Percentiles rank a stretch among this genome's conserved stretches.
Evolutionary conservation across 2,113 vertebrate species (phyloP).

Genomic region (Furnarius figulus): DNA sequence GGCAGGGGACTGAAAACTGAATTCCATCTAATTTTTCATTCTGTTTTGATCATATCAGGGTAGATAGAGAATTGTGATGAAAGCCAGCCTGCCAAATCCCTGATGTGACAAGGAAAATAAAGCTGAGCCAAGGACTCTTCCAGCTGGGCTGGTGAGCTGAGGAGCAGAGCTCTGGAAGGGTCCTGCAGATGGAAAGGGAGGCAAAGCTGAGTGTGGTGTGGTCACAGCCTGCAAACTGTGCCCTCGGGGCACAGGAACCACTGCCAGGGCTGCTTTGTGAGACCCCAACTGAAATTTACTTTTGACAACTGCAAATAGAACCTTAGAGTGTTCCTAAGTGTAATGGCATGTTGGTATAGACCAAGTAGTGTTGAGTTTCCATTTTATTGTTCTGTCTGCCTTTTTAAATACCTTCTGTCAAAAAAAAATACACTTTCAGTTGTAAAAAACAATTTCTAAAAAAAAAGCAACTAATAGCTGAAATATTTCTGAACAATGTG

Average conservation of each 20-base stretch:
- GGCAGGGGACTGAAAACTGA: neutral
- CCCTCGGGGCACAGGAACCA: neutral
- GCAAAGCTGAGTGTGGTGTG: neutral
- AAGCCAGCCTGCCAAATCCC: constrained; percentile 46
- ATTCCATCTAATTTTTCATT: constrained; percentile 13
- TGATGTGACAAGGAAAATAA: neutral
- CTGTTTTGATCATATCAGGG: neutral
- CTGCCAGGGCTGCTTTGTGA: neutral
- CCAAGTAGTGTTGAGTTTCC: neutral
- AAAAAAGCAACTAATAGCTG: neutral
- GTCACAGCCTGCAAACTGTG: neutral
- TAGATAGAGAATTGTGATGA: neutral
- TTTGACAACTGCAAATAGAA: neutral
- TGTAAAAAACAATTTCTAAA: neutral
- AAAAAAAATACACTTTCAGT: neutral
- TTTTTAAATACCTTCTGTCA: neutral
- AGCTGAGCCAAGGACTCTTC: constrained; percentile 13
- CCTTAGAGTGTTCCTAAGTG: neutral
- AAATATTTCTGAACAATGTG: neutral
- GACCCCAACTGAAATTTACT: neutral
- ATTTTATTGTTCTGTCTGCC: neutral
- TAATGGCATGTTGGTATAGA: neutral
- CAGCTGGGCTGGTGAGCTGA: neutral
- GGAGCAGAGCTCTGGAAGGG: neutral
- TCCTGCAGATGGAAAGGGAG: neutral